Percentiles rank a stretch among this genome's conserved stretches.
These are phyloP conservation scores for Halcyon chelicuti DNA, from an alignment of 2,797 vertebrate species.

Conservation along the genomic window DNA sequence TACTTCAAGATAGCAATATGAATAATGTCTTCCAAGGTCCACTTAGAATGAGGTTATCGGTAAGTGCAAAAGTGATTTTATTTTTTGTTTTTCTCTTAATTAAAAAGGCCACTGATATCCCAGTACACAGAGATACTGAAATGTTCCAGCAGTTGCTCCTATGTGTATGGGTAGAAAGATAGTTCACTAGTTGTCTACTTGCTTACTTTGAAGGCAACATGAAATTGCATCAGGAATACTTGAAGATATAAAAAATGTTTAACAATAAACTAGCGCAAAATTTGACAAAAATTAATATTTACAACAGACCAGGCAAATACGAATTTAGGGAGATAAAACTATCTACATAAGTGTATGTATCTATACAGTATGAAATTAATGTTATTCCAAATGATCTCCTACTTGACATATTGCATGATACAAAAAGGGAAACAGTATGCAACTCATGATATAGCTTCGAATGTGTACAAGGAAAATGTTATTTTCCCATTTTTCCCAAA, in stretches of 20 bases:
- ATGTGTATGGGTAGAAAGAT: background rate
- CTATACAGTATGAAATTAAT: background rate
- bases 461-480: background rate
- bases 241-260: background rate
- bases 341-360: background rate
- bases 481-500: background rate
- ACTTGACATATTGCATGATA: background rate
- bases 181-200: background rate
- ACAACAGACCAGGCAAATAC: background rate
- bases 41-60: background rate
- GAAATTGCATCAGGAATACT: background rate
- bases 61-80: rapidly evolving
- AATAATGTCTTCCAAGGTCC: background rate
- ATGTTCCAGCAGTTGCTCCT: background rate
- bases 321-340: background rate
- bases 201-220: background rate
- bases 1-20: background rate
- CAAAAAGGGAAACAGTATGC: background rate
- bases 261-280: background rate
- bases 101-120: background rate
- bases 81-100: rapidly evolving
- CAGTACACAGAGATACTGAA: background rate
- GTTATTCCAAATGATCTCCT: background rate
- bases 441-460: background rate
- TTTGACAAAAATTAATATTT: background rate